A percentile compares a stretch with the other conserved stretches of the same genome.
phyloP scores from a whole-genome alignment of 2,888 invertebrate species.

The Tinea semifulvella region DNA sequence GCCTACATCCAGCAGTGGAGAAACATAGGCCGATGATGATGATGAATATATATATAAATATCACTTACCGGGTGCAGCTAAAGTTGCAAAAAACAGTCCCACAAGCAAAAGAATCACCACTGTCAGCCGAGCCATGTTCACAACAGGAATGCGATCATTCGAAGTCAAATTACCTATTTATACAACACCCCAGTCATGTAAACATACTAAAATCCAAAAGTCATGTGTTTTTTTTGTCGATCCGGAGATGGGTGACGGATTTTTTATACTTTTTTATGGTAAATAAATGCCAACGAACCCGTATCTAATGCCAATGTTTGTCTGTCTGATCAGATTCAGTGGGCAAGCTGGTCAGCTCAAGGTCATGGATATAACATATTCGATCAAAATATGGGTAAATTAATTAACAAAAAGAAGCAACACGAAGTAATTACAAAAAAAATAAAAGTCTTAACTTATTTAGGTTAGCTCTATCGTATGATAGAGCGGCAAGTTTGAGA shows the following conservation, averaged over 20 bases:
- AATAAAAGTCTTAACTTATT: no score
- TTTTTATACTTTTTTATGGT: constrained; percentile 2
- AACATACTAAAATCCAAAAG: no score
- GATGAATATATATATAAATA: no score
- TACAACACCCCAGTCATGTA: no score
- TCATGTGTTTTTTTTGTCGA: constrained; percentile 27
- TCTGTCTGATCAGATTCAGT: constrained; percentile 10
- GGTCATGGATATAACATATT: not conserved
- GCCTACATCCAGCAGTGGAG: no score
- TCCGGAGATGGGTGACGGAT: constrained; percentile 4
- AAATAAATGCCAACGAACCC: constrained; percentile 1
- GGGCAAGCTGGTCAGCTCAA: constrained; percentile 5
- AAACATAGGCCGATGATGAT: no score
- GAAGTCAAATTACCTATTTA: constrained; percentile 27
- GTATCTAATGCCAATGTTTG: constrained; percentile 3
- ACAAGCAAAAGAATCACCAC: constrained; percentile 23
- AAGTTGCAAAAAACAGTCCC: constrained; percentile 24
- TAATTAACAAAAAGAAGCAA: no score
- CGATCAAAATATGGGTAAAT: no score
- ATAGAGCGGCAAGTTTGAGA: no score
- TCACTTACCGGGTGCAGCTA: constrained; percentile 36
- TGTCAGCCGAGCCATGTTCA: constrained; percentile 5
- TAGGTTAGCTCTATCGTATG: no score
- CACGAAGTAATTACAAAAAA: no score
- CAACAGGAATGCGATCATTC: not conserved